Conservation (phyloP, 2,888 invertebrate species). For the Pyrocoelia pectoralis region DNA sequence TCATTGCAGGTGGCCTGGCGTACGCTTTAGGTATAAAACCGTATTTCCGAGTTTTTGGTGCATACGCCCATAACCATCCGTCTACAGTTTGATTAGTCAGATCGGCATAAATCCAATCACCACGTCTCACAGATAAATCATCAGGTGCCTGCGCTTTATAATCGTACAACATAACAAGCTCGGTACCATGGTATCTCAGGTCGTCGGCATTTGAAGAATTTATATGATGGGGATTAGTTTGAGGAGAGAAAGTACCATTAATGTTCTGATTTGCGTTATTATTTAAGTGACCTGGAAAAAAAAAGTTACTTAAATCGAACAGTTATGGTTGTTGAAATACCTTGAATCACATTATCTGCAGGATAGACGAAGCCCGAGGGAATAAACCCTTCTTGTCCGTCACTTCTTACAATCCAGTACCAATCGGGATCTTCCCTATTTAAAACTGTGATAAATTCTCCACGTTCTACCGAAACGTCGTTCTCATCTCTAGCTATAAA, state of each 20-base stretch:
- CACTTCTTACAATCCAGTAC: constrained; percentile 94
- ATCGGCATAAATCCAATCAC: constrained; percentile 96
- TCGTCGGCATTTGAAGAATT: constrained; percentile 64
- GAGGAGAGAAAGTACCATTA: constrained; percentile 49
- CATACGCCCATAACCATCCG: constrained; percentile 95
- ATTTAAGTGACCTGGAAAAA: constrained; percentile 59
- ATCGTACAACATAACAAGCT: constrained; percentile 93
- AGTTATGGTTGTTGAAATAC: constrained; percentile 52
- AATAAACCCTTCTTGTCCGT: constrained; percentile 95
- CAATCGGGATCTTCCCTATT: constrained; percentile 96
- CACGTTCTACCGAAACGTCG: constrained; percentile 91
- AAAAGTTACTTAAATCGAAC: neutral
- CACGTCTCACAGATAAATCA: constrained; percentile 87
- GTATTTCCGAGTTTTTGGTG: constrained; percentile 89
- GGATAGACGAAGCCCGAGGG: constrained; percentile 95
- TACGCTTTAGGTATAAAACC: constrained; percentile 96
- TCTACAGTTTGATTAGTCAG: constrained; percentile 92
- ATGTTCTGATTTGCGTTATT: constrained; percentile 53
- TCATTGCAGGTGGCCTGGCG: constrained; percentile 91
- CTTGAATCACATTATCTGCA: constrained; percentile 78
- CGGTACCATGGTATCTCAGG: constrained; percentile 84
- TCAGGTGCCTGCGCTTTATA: constrained; percentile 96
- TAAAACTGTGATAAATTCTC: constrained; percentile 95
- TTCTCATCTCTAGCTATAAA: constrained; percentile 94
- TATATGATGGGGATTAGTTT: constrained; percentile 50